Conservation (phyloP, 2,797 vertebrate genomes). For the Tolypeutes matacus region DNA sequence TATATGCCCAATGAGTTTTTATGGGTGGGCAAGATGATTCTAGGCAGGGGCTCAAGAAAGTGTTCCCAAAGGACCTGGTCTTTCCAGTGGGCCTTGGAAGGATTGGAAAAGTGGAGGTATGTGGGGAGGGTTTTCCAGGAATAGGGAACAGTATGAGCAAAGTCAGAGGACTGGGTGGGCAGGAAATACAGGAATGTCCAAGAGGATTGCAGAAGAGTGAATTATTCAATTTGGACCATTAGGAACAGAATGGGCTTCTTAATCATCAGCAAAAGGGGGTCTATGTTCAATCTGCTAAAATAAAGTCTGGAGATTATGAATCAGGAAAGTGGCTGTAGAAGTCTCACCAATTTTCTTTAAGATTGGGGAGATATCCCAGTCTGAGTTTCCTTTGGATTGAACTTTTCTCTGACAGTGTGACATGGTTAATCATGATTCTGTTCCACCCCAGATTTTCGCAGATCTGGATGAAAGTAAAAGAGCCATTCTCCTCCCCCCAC, state of each 20-base stretch:
- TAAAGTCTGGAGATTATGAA: neutral
- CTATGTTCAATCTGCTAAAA: neutral
- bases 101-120: neutral
- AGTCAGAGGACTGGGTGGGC: neutral
- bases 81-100: conserved; percentile 16
- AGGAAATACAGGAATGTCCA: neutral
- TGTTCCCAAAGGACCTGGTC: neutral
- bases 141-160: neutral
- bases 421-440: conserved; percentile 23
- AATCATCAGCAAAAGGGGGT: neutral
- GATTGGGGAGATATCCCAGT: conserved; percentile 27
- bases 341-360: neutral
- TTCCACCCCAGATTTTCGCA: conserved; percentile 34
- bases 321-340: conserved; percentile 1
- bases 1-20: conserved; percentile 17
- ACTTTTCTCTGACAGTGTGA: neutral
- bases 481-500: neutral
- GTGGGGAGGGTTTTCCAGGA: neutral
- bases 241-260: conserved; percentile 35
- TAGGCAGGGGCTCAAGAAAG: conserved; percentile 22
- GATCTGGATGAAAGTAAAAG: conserved; percentile 23
- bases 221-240: conserved; percentile 10
- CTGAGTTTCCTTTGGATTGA: neutral
- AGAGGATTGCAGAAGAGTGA: neutral
- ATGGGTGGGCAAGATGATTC: neutral